These are phyloP conservation scores for Spizella passerina DNA, from an alignment of 2,797 vertebrate species.

Conservation along the genomic window DNA sequence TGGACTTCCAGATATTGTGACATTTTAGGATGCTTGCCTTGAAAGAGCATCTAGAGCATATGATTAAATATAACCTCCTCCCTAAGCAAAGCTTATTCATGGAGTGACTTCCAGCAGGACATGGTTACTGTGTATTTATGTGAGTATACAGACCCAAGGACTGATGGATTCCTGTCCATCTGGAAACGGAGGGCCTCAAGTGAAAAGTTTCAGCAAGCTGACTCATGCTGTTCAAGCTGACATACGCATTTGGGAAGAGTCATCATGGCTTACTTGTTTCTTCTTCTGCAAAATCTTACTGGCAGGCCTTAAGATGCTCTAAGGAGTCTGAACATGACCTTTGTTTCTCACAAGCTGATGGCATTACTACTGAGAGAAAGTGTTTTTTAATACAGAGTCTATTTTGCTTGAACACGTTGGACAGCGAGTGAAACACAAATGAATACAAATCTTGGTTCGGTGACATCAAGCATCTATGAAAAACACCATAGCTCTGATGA, in stretches of 20 bases:
- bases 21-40: neutral
- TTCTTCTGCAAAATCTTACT: neutral
- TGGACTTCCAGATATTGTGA: neutral
- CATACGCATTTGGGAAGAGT: accelerated
- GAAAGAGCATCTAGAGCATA: accelerated
- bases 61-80: neutral
- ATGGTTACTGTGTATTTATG: neutral
- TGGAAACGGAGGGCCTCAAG: neutral
- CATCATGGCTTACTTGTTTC: neutral
- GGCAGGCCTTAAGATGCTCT: neutral
- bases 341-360: neutral
- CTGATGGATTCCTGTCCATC: neutral
- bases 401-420: neutral
- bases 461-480: neutral
- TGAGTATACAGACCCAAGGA: neutral
- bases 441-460: neutral
- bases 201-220: neutral
- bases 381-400: neutral
- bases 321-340: neutral
- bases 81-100: neutral
- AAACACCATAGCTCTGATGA: neutral
- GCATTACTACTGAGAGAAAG: neutral
- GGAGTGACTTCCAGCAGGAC: neutral
- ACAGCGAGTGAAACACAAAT: neutral
- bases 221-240: neutral